Conservation (phyloP, 1,140 invertebrate species). For the Pectinophora gossypiella region DNA sequence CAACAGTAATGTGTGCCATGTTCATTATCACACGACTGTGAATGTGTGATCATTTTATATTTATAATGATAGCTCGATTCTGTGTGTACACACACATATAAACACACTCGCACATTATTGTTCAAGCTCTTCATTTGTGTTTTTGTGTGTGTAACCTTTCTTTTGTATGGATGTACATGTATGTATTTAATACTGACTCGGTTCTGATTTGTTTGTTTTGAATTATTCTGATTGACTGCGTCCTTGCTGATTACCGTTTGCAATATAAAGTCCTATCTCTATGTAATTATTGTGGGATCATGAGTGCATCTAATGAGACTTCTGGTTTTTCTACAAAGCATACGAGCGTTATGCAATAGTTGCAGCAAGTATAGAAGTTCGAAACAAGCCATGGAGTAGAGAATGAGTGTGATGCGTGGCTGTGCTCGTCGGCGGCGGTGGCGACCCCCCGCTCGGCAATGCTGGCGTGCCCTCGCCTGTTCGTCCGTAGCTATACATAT, state of each 20-base stretch:
- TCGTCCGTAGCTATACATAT: slow-evolving; percentile 57
- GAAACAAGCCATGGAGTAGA: too few species aligned
- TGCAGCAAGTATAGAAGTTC: not conserved
- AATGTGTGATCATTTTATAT: not conserved
- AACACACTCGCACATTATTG: too few species aligned
- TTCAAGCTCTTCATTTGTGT: not conserved
- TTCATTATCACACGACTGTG: not conserved
- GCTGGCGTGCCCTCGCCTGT: slow-evolving; percentile 52
- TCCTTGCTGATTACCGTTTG: not conserved
- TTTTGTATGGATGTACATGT: not conserved
- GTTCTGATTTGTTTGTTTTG: not conserved
- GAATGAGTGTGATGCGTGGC: slow-evolving; percentile 44
- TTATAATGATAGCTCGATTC: not conserved
- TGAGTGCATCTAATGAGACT: too few species aligned
- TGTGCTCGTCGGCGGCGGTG: slow-evolving; percentile 31
- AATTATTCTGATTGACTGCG: not conserved
- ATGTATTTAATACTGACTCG: too few species aligned
- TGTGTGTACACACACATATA: too few species aligned
- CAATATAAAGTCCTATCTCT: not conserved
- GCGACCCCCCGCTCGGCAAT: slow-evolving; percentile 51
- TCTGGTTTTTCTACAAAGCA: too few species aligned
- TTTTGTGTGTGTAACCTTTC: not conserved
- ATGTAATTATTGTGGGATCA: too few species aligned
- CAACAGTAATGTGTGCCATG: slow-evolving; percentile 4
- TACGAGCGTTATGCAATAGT: not conserved